Evolutionary conservation across 2,888 invertebrate species (phyloP), one percentile per base, ranked within the genome.

Genomic region (Tachina grossa): DNA sequence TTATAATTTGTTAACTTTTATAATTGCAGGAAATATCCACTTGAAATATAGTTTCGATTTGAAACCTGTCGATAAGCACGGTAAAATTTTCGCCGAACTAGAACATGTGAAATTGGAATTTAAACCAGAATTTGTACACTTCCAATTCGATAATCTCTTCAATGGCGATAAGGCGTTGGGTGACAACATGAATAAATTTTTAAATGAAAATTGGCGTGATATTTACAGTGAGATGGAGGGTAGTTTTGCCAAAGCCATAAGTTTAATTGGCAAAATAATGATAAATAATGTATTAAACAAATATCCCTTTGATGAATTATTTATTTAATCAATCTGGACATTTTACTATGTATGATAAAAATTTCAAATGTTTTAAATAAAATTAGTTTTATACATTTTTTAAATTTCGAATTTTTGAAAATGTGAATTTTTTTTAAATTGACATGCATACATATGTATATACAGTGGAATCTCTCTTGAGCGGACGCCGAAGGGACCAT

Each of bases 151-250:
- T n/a, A 92, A 92, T 88, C 88, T 93, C 2, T 93, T 93, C 87
- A 92, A 93, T 83, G 93, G 93, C 0, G 92, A 93, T 83, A 92
- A 92, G 87, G 89, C 90, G 43, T 88, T 93, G 59, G 92, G 93
- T 2, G 92, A 93, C 47, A 93, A 90, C 63, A 92, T 93, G 91
- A 94, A 94, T 86, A 65, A 75, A 2, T 93, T 94, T 84, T 79
- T 94, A 3, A 94, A 93, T 88, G 93, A 93, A 31, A 94, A 94
- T 87, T 93, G 93, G 93, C 22, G 1, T 0, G 81, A 82, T 6
- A 81, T 86, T 59, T 86, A 47, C 16, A 14, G 39, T 16, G 86
- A 86, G 55, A 47, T 86, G 45, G 57, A 75, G 14, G 31, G 31
- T 1, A 16, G 39, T 9, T 61, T 86, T 10, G 55, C 81, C 14